phyloP scores from a whole-genome alignment of 1,140 invertebrate genomes.

The Drosophila nebulosa region DNA sequence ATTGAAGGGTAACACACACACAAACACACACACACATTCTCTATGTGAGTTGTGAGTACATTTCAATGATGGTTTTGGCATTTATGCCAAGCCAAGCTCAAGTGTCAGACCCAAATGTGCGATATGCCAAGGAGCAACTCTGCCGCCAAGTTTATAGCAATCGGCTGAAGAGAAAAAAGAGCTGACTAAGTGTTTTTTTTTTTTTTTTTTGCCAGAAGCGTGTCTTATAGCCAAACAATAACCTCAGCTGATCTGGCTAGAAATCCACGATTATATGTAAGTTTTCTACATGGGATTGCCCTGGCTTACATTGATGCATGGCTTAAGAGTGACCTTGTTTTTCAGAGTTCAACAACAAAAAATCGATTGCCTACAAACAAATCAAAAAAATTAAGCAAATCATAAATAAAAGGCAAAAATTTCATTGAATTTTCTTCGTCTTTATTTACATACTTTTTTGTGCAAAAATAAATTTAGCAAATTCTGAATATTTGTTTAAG shows the following conservation, averaged over 20 bases:
- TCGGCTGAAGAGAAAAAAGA: constrained; percentile 31
- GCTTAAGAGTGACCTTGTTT: constrained; percentile 4
- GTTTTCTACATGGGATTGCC: not conserved
- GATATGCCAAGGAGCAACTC: constrained; percentile 13
- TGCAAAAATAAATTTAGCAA: too few species aligned
- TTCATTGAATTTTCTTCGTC: too few species aligned
- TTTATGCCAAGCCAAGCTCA: constrained; percentile 59
- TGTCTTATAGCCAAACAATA: not conserved
- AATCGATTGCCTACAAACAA: not conserved
- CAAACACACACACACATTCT: constrained; percentile 2
- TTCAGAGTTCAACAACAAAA: not conserved
- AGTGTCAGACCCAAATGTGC: constrained; percentile 45
- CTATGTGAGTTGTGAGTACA: constrained; percentile 38
- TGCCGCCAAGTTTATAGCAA: not conserved
- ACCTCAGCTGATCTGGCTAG: not conserved
- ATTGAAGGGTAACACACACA: constrained; percentile 65
- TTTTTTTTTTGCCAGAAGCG: not conserved
- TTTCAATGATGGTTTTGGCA: constrained; percentile 65
- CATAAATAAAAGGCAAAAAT: too few species aligned
- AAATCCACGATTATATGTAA: not conserved
- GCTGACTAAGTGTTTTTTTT: constrained; percentile 45
- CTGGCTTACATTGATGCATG: not conserved
- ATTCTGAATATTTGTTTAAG: too few species aligned
- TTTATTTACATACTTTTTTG: too few species aligned
- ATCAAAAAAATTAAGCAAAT: too few species aligned